Base-by-base conservation (phyloP, 2,797 vertebrate species). In the Lophotriccus pileatus region DNA sequence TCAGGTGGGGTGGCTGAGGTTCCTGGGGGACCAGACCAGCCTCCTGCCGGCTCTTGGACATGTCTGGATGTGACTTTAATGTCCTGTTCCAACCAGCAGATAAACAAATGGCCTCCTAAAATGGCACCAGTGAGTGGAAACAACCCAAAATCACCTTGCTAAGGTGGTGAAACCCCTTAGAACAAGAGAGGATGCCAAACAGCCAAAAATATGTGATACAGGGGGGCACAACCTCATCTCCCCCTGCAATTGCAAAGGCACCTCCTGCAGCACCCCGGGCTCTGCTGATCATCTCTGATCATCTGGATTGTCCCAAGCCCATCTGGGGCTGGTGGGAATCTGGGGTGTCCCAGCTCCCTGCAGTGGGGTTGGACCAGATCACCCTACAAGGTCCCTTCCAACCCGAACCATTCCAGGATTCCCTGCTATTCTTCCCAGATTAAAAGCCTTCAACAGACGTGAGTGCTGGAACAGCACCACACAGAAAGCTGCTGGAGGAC, bases 381-480 rank as follows among this genome's bases (percentile, higher is more conserved):
- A 55, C 56, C 66, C 32, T 16, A 12, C 22, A 36, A 78, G 9
- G 25, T 43, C 36, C 58, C 27, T 72, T 15, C 49, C 43, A 56
- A 36, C 22, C 41, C 84, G 25, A 14, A 55, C 34, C 74, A 47
- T 22, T 43, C 41, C 55, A 22, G 2, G 15, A 11, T 19, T 39
- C 50, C 50, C 28, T 32, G 50, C 15, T 14, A 2, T 7, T 30
- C 17, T 52, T 52, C 50, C 64, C 52, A 6, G 8, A 14, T 14
- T 12, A 55, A 20, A 37, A 62, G 23, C 55, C 56, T 22, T 47
- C 2, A 27, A 19, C 0, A 3, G 10, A 6, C 6, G 5, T 1
- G 3, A 8, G 25, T 2, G 0, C n/a, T 3, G 3, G 24, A 10
- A 14, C 6, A 3, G 53, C 77, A 37, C 20, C 3, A 1, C 8